phyloP scores from a whole-genome alignment of 1,140 invertebrate species.

The Neomicropteryx cornuta region DNA sequence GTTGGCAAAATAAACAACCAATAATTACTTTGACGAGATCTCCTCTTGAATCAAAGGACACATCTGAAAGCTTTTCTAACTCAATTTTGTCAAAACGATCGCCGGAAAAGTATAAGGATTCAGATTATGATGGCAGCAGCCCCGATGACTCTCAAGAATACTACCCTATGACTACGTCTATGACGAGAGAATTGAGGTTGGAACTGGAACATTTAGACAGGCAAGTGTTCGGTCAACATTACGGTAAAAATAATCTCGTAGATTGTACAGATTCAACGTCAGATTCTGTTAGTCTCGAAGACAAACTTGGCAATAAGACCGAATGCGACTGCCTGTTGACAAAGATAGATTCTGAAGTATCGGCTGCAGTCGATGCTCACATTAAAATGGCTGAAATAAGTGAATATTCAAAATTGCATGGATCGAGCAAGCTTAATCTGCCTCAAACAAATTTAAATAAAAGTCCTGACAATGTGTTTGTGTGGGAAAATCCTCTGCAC shows the following conservation, averaged over 20 bases:
- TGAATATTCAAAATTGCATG: constrained; percentile 11
- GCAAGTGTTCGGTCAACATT: constrained; percentile 55
- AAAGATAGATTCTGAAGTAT: constrained; percentile 25
- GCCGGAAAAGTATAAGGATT: constrained; percentile 1
- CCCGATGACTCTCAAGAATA: constrained; percentile 72
- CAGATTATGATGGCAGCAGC: constrained; percentile 51
- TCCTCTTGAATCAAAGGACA: too few relatives aligned
- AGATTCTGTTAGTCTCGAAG: constrained; percentile 30
- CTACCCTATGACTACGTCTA: constrained; percentile 75
- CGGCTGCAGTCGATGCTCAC: constrained; percentile 24
- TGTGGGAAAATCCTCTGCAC: constrained; percentile 67
- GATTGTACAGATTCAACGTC: constrained; percentile 28
- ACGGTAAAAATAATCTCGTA: constrained; percentile 25
- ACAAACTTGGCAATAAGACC: constrained; percentile 28
- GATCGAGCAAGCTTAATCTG: not conserved
- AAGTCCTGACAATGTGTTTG: constrained; percentile 51
- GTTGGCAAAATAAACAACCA: too few relatives aligned
- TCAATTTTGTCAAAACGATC: constrained; percentile 3
- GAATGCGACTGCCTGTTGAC: constrained; percentile 26
- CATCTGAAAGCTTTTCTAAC: too few relatives aligned
- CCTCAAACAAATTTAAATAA: constrained; percentile 16
- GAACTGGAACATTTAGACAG: constrained; percentile 73
- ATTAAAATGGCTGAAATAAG: constrained; percentile 31
- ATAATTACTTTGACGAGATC: too few relatives aligned
- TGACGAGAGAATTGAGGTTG: constrained; percentile 67